Conservation (phyloP, 2,797 vertebrate species). For the Pempheris klunzingeri region DNA sequence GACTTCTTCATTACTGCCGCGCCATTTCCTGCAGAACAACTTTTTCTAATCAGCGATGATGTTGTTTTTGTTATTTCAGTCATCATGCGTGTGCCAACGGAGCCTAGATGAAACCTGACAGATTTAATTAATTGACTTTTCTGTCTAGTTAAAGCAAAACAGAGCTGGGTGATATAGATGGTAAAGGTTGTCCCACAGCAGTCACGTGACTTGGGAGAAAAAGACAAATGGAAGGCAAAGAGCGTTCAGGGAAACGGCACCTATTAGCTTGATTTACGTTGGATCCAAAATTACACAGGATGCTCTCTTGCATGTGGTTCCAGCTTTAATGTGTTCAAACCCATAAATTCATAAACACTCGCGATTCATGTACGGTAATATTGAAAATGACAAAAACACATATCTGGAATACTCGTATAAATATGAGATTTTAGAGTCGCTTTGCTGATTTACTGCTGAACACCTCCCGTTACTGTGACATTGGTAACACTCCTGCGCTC, state of each 20-base stretch:
- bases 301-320: not conserved
- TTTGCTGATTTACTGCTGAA: conserved; percentile 34
- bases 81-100: conserved; percentile 38
- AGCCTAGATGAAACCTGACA: conserved; percentile 62
- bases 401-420: too few relatives aligned
- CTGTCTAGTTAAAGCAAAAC: conserved; percentile 53
- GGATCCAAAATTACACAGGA: too few relatives aligned
- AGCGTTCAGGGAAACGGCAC: conserved; percentile 1
- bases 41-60: conserved; percentile 49
- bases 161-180: conserved; percentile 17
- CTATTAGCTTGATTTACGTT: conserved; percentile 26
- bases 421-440: too few relatives aligned
- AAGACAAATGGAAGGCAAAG: conserved; percentile 34
- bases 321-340: not conserved
- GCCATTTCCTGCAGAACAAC: conserved; percentile 30
- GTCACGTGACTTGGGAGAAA: conserved; percentile 32
- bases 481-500: conserved; percentile 28
- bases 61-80: conserved; percentile 59
- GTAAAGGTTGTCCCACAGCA: conserved; percentile 14
- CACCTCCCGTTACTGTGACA: conserved; percentile 36
- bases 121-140: conserved; percentile 71
- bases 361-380: conserved; percentile 7
- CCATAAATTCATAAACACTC: too few relatives aligned
- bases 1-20: conserved; percentile 67
- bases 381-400: conserved; percentile 27